Evolutionary conservation across 2,888 invertebrate genomes (phyloP).

Genomic region (Dyspetes luteomarginatus): DNA sequence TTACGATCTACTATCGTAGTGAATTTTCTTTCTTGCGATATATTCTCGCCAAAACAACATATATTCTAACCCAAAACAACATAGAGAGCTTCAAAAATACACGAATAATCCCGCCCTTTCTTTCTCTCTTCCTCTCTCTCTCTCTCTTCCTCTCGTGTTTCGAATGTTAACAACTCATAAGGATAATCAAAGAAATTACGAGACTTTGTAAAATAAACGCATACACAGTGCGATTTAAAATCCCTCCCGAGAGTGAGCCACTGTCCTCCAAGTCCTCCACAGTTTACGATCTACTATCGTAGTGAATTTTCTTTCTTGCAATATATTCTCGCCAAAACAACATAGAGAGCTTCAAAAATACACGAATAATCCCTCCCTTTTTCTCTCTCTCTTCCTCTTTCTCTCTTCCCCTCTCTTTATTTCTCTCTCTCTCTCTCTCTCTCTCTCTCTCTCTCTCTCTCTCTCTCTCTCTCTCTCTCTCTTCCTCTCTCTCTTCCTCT

Average conservation of each 20-base stretch:
- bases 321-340: slow-evolving; percentile 21
- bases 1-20: slow-evolving; percentile 64
- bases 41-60: slow-evolving; percentile 17
- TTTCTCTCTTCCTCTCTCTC: slow-evolving; percentile 4
- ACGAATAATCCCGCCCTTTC: slow-evolving; percentile 27
- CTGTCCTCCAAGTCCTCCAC: slow-evolving; percentile 57
- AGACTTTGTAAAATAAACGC: slow-evolving; percentile 44
- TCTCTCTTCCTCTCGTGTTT: slow-evolving; percentile 8
- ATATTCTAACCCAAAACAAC: background rate
- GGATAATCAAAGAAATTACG: slow-evolving; percentile 8
- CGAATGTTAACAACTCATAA: slow-evolving; percentile 2
- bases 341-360: slow-evolving; percentile 3
- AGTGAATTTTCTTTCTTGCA: slow-evolving; percentile 56
- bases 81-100: slow-evolving; percentile 3
- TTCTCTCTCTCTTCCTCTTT: no score
- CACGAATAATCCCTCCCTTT: slow-evolving; percentile 25
- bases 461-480: no score
- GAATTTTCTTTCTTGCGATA: slow-evolving; percentile 54
- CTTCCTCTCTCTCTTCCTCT: no score
- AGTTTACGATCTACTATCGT: slow-evolving; percentile 65
- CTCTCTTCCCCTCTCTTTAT: no score
- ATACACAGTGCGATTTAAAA: slow-evolving; percentile 39
- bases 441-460: no score
- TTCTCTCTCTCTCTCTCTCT: no score
- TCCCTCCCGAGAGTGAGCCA: slow-evolving; percentile 23